phyloP scores from a whole-genome alignment of 2,797 vertebrate species.

The Rachycentron canadum region DNA sequence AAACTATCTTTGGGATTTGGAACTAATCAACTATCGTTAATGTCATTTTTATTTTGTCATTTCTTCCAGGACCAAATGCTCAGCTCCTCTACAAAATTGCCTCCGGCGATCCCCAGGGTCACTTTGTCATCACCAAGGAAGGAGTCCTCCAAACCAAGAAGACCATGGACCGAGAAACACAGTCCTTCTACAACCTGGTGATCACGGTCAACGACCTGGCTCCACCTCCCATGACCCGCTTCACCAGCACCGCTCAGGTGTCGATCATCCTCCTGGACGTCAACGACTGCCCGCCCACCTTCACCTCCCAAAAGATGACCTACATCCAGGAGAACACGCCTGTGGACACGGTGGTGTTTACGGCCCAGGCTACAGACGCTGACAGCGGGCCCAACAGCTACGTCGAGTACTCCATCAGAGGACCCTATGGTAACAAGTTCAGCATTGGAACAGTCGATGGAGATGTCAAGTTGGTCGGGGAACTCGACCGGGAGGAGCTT shows the following conservation, averaged over 20 bases:
- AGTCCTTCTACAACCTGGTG: slow-evolving; percentile 96
- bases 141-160: slow-evolving; percentile 88
- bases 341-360: slow-evolving; percentile 92
- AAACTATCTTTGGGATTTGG: too few relatives aligned
- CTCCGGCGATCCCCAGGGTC: slow-evolving; percentile 91
- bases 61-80: slow-evolving; percentile 89
- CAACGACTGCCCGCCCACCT: slow-evolving; percentile 92
- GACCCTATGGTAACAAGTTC: slow-evolving; percentile 88
- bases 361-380: slow-evolving; percentile 88
- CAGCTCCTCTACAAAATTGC: slow-evolving; percentile 90
- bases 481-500: slow-evolving; percentile 93
- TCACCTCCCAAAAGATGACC: slow-evolving; percentile 92
- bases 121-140: slow-evolving; percentile 86
- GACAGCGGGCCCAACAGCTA: slow-evolving; percentile 99
- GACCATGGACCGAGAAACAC: slow-evolving; percentile 91
- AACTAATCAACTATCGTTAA: not conserved
- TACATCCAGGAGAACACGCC: slow-evolving; percentile 96
- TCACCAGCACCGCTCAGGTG: slow-evolving; percentile 94
- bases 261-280: slow-evolving; percentile 96
- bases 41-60: not conserved
- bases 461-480: slow-evolving; percentile 89
- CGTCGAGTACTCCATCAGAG: slow-evolving; percentile 93
- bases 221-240: slow-evolving; percentile 80
- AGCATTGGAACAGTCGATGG: slow-evolving; percentile 92
- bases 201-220: slow-evolving; percentile 93